Conservation (phyloP, 2,888 invertebrate genomes). For the Mycogona germanica region DNA sequence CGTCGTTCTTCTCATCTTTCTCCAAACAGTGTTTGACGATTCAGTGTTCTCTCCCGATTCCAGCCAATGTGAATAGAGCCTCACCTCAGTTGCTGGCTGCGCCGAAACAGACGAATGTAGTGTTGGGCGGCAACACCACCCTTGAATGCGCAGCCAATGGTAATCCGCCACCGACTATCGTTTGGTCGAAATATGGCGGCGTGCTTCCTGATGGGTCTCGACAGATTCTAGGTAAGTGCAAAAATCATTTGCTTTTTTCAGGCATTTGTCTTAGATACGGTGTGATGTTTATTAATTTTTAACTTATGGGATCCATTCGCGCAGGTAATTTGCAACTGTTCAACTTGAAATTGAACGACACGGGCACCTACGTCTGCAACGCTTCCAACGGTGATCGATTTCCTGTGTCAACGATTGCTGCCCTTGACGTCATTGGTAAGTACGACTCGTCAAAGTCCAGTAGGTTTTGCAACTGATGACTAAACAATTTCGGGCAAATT, state of each 20-base stretch:
- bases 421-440: constrained; percentile 35
- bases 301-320: neutral
- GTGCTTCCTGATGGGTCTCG: constrained; percentile 11
- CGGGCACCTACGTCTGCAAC: constrained; percentile 63
- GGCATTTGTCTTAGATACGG: neutral
- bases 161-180: constrained; percentile 10
- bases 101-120: constrained; percentile 8
- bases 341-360: constrained; percentile 11
- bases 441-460: no score
- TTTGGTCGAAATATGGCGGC: constrained; percentile 15
- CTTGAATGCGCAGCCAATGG: constrained; percentile 16
- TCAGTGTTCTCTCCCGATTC: no score
- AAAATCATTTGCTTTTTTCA: neutral
- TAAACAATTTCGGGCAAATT: neutral
- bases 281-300: neutral
- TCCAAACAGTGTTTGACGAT: no score
- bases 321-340: constrained; percentile 14
- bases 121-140: constrained; percentile 13
- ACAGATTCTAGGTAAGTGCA: neutral
- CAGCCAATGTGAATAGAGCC: no score
- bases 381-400: constrained; percentile 49
- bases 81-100: constrained; percentile 16
- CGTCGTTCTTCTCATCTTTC: no score
- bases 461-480: no score
- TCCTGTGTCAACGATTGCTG: constrained; percentile 40